phyloP scores from a whole-genome alignment of 2,797 vertebrate species.

The Allobates femoralis region DNA sequence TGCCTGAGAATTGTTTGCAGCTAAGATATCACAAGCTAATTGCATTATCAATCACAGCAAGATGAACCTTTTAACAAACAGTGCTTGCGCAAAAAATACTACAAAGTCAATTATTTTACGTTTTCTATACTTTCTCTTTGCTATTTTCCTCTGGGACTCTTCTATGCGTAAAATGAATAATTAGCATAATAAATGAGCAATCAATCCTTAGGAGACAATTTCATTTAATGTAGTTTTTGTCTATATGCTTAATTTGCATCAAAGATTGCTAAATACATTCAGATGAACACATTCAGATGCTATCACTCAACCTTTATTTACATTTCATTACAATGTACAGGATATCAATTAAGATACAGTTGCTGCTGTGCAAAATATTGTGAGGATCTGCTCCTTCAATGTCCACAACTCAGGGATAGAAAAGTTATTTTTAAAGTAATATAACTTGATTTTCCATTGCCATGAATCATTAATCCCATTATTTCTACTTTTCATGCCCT shows the following conservation, averaged over 20 bases:
- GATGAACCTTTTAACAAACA: slow-evolving; percentile 58
- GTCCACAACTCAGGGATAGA: not conserved
- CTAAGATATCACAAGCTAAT: slow-evolving; percentile 60
- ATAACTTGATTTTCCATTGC: not conserved
- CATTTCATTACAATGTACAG: slow-evolving; percentile 42
- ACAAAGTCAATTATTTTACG: slow-evolving; percentile 51
- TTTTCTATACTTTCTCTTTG: slow-evolving; percentile 46
- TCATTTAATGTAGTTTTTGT: slow-evolving; percentile 49
- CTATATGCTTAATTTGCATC: slow-evolving; percentile 44
- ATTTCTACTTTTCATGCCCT: too few species aligned
- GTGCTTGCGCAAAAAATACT: slow-evolving; percentile 24
- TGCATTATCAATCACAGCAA: slow-evolving; percentile 59
- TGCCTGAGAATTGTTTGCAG: slow-evolving; percentile 59
- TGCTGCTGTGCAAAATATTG: not conserved
- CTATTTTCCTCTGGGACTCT: slow-evolving; percentile 29
- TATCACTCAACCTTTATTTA: slow-evolving; percentile 30
- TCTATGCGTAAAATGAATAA: slow-evolving; percentile 48
- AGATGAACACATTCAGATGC: not conserved
- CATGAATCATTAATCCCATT: too few species aligned
- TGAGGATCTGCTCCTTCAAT: not conserved
- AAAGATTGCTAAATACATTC: slow-evolving; percentile 28
- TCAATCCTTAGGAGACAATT: slow-evolving; percentile 50
- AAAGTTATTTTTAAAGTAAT: not conserved
- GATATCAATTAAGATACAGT: slow-evolving; percentile 25
- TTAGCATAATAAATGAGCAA: slow-evolving; percentile 58